Evolutionary conservation across 2,113 vertebrate species (phyloP).

Genomic region (Dermatemys mawii): DNA sequence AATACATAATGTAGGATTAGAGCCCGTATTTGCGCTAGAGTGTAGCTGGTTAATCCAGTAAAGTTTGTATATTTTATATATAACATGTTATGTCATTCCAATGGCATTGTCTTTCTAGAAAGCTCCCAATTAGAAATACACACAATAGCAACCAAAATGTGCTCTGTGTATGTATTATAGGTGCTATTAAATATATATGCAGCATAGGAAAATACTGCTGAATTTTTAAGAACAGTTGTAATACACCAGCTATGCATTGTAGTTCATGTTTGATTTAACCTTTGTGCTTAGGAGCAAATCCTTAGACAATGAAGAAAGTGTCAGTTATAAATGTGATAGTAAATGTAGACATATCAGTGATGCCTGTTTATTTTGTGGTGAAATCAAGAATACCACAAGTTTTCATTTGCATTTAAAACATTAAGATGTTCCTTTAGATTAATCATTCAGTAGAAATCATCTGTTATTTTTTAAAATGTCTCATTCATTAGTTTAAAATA

Average conservation of each 20-base stretch:
- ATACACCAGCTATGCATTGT: background rate
- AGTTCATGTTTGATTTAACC: background rate
- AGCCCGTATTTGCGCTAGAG: background rate
- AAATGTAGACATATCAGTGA: background rate
- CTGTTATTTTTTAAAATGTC: slow-evolving; percentile 26
- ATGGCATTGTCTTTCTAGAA: background rate
- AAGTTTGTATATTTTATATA: background rate
- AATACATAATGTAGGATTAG: background rate
- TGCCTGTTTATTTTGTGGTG: background rate
- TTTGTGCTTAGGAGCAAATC: background rate
- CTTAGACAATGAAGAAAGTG: background rate
- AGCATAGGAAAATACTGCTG: background rate
- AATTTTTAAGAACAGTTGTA: background rate
- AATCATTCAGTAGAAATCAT: background rate
- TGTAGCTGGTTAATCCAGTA: background rate
- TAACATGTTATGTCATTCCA: background rate
- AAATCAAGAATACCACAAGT: background rate
- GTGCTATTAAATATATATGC: background rate
- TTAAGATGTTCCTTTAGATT: background rate
- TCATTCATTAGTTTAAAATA: slow-evolving; percentile 25
- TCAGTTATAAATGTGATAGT: rapidly evolving
- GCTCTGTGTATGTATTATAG: background rate
- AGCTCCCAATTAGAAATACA: background rate
- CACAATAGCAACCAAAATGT: background rate
- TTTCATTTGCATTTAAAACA: slow-evolving; percentile 24